Evolutionary conservation across 2,113 vertebrate genomes (phyloP).

Genomic region (Mesoclemmys tuberculata): DNA sequence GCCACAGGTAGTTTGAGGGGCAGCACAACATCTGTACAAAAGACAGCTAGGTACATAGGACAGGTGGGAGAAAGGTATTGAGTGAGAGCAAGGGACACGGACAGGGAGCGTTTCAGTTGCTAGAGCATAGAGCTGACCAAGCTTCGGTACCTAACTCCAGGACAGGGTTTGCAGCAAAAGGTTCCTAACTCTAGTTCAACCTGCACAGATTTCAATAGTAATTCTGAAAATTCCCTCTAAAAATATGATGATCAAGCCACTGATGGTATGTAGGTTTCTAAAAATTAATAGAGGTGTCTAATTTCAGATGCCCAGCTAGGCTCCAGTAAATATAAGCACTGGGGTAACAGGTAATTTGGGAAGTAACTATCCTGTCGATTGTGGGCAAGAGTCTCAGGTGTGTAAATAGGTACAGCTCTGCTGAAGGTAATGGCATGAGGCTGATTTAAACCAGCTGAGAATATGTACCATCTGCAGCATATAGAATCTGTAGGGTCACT

Average conservation of each 20-base stretch:
- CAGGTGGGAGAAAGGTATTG: background rate
- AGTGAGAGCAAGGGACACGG: background rate
- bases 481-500: background rate
- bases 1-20: background rate
- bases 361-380: background rate
- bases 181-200: background rate
- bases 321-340: background rate
- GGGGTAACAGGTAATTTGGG: background rate
- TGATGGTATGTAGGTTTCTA: background rate
- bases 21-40: too few species aligned
- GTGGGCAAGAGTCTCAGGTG: too few species aligned
- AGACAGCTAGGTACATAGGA: background rate
- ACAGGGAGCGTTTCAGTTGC: background rate
- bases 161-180: background rate
- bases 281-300: background rate
- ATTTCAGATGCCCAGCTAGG: background rate
- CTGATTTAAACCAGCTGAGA: background rate
- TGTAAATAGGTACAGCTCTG: background rate
- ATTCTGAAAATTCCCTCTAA: background rate
- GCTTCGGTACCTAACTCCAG: too few species aligned
- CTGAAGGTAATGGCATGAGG: background rate
- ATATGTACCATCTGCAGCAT: background rate
- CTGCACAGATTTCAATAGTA: background rate
- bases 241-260: background rate
- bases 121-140: background rate